Percentiles rank a stretch among this genome's conserved stretches.
phyloP scores from a whole-genome alignment of 2,797 vertebrate genomes.

The Anolis apletophallus region DNA sequence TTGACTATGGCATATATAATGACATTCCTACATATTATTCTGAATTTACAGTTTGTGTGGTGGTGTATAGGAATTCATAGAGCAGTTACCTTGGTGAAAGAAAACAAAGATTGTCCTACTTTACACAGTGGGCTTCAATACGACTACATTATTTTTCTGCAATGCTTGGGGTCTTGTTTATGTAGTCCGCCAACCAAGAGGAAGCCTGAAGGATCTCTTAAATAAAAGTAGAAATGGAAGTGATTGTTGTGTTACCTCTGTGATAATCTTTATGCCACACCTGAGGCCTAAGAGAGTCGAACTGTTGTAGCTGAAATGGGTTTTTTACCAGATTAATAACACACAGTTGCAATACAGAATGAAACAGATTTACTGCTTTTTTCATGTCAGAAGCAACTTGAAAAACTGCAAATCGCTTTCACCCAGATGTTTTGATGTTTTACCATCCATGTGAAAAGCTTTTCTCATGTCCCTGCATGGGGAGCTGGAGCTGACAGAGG shows the following conservation, averaged over 20 bases:
- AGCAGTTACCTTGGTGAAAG: not conserved
- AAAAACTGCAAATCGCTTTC: no score
- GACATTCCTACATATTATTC: not conserved
- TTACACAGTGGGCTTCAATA: not conserved
- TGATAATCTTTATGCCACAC: not conserved
- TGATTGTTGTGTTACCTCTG: not conserved
- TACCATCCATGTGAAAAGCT: no score
- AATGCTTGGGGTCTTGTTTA: not conserved
- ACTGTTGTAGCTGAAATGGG: no score
- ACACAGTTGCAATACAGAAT: not conserved
- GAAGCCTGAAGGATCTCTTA: not conserved
- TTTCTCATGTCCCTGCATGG: no score
- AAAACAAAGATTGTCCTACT: not conserved
- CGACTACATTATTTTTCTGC: not conserved
- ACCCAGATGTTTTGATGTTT: no score
- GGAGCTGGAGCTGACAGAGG: no score
- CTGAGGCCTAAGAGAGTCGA: not conserved
- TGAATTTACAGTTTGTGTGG: not conserved
- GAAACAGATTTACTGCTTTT: not conserved
- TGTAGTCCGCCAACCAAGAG: not conserved
- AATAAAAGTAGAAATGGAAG: not conserved
- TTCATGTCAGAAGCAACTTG: no score
- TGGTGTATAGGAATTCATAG: not conserved
- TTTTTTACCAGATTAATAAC: fast-evolving
- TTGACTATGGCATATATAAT: not conserved